Base-by-base conservation (phyloP, 2,888 invertebrate species). In the Nasonia oneida region DNA sequence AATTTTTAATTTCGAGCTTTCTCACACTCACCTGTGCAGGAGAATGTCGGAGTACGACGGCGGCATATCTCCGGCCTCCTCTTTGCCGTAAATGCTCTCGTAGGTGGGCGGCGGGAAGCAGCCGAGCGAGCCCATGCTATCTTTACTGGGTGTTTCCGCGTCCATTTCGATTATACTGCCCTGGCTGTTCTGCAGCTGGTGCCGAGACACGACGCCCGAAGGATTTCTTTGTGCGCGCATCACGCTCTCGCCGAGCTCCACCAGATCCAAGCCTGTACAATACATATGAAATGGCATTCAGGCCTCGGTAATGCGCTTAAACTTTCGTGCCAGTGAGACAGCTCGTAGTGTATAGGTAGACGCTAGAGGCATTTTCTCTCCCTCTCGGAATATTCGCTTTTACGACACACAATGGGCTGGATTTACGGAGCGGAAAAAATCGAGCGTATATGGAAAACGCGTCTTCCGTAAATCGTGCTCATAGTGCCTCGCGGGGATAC, bases 61-160 rank as follows among this genome's bases (percentile, higher is more conserved):
- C 3, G 92, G 92, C 91, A 92, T 91, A 1, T 91, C 92, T 1
- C 89, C 88, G 6, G 88, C 87, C 14, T 92, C 92, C 15, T 92
- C 92, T 78, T 92, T 93, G 4, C 94, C 94, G 87, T 94, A 94
- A 83, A 95, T 94, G 86, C 94, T 94, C 78, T 95, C 94, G 89
- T 95, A 95, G 0, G 94, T 93, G 0, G 95, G 95, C 0, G 95
- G 95, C 3, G 94, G 94, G 70, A 94, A 93, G 57, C 94, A 94
- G 0, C 94, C 94, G 23, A 94, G 91, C 0, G 94, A 94, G 6
- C 92, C 91, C 47, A 94, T 92, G 71, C 94, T 93, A 12, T 94
- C 94, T 87, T 95, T 95, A 90, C 94, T 94, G n/a, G 94, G 94
- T 12, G 94, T 94, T 87, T 94, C 94, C 14, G 94, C 94, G 83